Base-by-base conservation (phyloP, 2,113 vertebrate species). In the Carassius gibelio region DNA sequence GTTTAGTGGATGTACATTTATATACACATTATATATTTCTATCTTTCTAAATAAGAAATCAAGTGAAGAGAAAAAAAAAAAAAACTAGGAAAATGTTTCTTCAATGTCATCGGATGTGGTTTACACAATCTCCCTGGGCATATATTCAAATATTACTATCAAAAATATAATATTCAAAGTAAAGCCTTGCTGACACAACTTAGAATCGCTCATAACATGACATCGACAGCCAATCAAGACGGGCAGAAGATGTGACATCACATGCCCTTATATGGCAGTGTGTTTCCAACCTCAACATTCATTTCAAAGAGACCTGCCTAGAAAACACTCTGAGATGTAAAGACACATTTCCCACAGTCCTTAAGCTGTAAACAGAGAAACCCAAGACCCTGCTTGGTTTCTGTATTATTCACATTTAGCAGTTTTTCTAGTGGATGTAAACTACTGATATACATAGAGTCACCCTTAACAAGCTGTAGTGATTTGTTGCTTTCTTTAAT, bases 381-480 rank as follows among this genome's bases (percentile, higher is more conserved):
- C 81, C n/a, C 74, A 75, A 77, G 82, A 86, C 75, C 84, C 87
- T 59, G 84, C 84, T 88, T 83, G 59, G 81, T 83, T 88, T 83
- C 82, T 61, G 87, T 86, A 75, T 84, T 75, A 81, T 88, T 88
- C 87, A 88, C 84, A 88, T 87, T 91, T 90, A 90, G 88, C 82
- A 92, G 90, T 91, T 86, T 89, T 87, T 50, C 90, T 85, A 85
- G 74, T 69, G 84, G 86, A 88, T 90, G 88, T 91, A 93, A 90
- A 87, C 92, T 92, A 87, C 90, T 90, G 90, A 88, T 87, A 88
- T 91, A 90, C 0, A 57, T 9, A 77, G 91, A 88, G 84, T 90
- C 89, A 80, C 74, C 87, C 91, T 90, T 48, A 91, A 93, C 83
- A 81, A 96, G 95, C 94, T 88, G 93, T 91, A 91, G 94, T 96